phyloP scores from a whole-genome alignment of 2,797 vertebrate species.

The Dendrocincla tyrannina region DNA sequence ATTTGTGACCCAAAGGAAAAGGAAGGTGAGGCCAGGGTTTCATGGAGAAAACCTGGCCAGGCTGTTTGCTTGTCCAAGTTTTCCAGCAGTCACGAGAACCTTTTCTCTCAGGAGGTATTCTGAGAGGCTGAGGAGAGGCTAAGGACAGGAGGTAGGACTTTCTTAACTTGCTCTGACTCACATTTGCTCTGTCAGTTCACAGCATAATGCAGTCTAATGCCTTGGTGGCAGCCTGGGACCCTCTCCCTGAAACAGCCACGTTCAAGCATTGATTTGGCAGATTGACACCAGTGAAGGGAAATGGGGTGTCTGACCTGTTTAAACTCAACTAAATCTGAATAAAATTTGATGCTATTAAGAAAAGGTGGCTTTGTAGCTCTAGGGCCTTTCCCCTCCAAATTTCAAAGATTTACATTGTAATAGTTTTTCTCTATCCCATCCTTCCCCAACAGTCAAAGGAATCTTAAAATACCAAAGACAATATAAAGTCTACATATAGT shows the following conservation, averaged over 20 bases:
- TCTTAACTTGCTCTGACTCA: background rate
- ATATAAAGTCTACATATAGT: background rate
- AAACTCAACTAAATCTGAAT: background rate
- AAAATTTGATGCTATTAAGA: background rate
- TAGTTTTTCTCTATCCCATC: background rate
- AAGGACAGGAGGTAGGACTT: background rate
- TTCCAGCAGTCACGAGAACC: slow-evolving; percentile 25
- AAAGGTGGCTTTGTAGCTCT: background rate
- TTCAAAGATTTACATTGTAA: background rate
- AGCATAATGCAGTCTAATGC: background rate
- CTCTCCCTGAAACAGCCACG: background rate
- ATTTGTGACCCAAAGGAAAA: slow-evolving; percentile 19
- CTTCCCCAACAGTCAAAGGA: background rate
- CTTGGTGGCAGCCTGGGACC: background rate
- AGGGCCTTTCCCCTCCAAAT: background rate
- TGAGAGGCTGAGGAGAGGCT: background rate
- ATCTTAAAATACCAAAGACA: background rate
- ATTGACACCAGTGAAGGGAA: background rate
- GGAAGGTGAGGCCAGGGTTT: background rate
- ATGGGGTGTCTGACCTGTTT: background rate
- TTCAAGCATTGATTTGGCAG: background rate
- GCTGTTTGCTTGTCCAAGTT: background rate
- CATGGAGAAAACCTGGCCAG: background rate
- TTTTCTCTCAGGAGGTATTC: background rate
- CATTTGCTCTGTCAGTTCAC: background rate